Conservation (phyloP, 2,888 invertebrate species). For the Gymnosoma rotundatum region DNA sequence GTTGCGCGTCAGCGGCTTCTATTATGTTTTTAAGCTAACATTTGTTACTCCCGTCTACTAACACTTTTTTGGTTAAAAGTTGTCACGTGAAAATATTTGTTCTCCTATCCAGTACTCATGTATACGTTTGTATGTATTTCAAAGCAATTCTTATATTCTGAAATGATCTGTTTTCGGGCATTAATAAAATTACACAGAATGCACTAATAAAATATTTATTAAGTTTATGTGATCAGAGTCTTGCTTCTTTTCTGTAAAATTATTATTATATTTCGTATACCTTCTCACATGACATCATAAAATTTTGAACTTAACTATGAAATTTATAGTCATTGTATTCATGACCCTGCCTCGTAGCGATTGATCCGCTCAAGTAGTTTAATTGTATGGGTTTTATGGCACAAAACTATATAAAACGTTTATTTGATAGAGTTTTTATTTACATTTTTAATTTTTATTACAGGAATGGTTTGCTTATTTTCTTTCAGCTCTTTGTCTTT, state of each 20-base stretch:
- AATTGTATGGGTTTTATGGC: conserved; percentile 49
- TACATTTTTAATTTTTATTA: conserved; percentile 51
- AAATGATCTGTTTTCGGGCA: conserved; percentile 29
- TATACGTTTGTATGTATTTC: conserved; percentile 6
- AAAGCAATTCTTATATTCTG: background rate
- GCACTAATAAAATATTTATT: conserved; percentile 21
- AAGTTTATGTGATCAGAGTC: background rate
- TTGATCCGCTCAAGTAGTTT: conserved; percentile 17
- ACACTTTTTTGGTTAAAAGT: no score
- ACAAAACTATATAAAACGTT: conserved; percentile 36
- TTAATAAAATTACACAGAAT: conserved; percentile 28
- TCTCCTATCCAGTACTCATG: background rate
- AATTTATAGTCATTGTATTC: conserved; percentile 34
- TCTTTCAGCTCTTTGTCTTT: background rate
- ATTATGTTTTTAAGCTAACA: no score
- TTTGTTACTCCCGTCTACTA: no score
- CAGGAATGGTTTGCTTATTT: conserved; percentile 20
- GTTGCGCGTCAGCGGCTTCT: no score
- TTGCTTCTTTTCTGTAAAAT: conserved; percentile 8
- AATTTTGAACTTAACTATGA: conserved; percentile 52
- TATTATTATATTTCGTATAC: conserved; percentile 11
- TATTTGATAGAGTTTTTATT: conserved; percentile 28
- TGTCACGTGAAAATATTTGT: background rate
- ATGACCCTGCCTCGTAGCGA: background rate
- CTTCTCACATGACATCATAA: conserved; percentile 39